A percentile compares a stretch with the other conserved stretches of the same genome.
phyloP scores from a whole-genome alignment of 2,113 vertebrate species.

The Nesospiza acunhae region DNA sequence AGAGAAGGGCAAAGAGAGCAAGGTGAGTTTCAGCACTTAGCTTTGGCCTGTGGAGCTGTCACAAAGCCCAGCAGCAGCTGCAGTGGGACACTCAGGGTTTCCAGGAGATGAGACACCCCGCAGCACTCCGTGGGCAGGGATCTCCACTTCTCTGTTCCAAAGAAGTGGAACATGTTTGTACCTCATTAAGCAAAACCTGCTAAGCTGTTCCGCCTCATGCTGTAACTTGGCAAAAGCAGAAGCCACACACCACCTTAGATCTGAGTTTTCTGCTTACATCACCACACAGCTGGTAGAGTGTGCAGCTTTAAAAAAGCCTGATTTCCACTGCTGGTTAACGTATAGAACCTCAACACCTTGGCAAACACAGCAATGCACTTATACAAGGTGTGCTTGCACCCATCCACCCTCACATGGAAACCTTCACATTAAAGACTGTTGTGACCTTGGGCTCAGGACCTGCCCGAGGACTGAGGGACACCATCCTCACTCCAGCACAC shows the following conservation, averaged over 20 bases:
- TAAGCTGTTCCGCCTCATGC: conserved; percentile 23
- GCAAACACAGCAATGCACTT: background rate
- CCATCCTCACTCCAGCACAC: background rate
- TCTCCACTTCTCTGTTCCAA: conserved; percentile 43
- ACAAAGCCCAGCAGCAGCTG: background rate
- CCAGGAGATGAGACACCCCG: conserved; percentile 60
- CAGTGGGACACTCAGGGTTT: conserved; percentile 70
- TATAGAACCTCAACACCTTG: background rate
- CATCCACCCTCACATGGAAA: background rate
- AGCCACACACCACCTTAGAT: background rate
- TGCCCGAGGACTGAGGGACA: background rate
- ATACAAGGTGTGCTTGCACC: fast-evolving
- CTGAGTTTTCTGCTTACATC: background rate
- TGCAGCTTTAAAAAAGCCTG: background rate
- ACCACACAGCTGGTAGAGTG: background rate
- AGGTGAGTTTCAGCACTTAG: background rate
- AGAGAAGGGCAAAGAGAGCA: background rate
- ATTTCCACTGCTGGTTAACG: background rate
- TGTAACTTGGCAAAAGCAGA: background rate
- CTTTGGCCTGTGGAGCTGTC: background rate
- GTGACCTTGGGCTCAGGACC: background rate
- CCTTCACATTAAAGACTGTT: fast-evolving
- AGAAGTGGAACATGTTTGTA: conserved; percentile 58
- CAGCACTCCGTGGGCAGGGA: conserved; percentile 43
- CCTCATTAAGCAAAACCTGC: background rate